Evolutionary conservation across 2,113 vertebrate species (phyloP).

Genomic region (Dolichallabes microphthalmus): DNA sequence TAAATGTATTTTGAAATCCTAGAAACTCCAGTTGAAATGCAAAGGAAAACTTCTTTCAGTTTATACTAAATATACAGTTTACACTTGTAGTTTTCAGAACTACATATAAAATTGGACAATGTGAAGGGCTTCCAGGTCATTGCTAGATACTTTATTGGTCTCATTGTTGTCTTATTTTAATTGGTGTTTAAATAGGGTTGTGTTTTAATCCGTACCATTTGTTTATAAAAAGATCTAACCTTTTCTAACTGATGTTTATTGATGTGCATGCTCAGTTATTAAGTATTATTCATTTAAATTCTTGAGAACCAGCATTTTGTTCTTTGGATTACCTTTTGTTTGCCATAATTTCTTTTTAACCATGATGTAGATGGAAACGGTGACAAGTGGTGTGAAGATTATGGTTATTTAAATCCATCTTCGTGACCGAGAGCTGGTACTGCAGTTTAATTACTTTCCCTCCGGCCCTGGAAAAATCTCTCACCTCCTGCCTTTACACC

Average conservation of each 20-base stretch:
- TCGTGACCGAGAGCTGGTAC: neutral
- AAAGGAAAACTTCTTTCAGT: neutral
- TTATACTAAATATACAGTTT: neutral
- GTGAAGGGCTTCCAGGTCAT: neutral
- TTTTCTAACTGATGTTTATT: neutral
- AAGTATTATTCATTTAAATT: neutral
- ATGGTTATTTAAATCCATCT: neutral
- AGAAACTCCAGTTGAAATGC: neutral
- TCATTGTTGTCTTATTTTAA: neutral
- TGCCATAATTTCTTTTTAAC: neutral
- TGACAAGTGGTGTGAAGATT: neutral
- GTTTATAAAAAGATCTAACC: neutral
- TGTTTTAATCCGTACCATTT: neutral
- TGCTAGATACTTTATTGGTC: neutral
- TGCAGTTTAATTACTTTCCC: neutral
- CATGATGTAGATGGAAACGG: neutral
- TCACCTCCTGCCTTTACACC: constrained; percentile 5
- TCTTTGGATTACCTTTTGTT: neutral
- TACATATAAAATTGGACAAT: neutral
- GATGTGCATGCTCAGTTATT: neutral
- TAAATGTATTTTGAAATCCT: neutral
- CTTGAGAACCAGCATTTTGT: neutral
- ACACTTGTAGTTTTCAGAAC: neutral
- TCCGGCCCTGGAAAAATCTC: neutral
- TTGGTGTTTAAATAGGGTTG: neutral